Evolutionary conservation across 2,797 vertebrate species (phyloP).

Genomic region (Schizothorax lantsangensis): DNA sequence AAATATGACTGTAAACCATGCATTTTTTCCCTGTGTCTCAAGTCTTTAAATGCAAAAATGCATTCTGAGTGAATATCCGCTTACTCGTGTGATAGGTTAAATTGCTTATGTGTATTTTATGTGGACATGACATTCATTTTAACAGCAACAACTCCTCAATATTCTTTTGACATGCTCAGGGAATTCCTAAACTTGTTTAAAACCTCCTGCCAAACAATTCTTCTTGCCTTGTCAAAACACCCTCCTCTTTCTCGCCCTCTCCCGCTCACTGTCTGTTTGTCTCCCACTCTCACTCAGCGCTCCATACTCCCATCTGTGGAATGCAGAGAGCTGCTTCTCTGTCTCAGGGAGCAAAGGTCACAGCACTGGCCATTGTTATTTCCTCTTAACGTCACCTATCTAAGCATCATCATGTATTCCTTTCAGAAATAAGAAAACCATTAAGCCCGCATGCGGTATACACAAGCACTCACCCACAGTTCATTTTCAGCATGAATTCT

Average conservation of each 20-base stretch:
- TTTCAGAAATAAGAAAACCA: neutral
- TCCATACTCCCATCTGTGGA: constrained; percentile 64
- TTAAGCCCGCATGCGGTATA: neutral
- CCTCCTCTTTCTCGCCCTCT: constrained; percentile 46
- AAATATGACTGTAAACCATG: neutral
- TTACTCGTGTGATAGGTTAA: neutral
- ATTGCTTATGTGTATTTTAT: neutral
- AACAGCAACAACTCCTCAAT: constrained; percentile 64
- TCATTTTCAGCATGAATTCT: neutral
- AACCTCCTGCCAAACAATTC: constrained; percentile 73
- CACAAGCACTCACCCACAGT: neutral
- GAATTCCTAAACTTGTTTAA: constrained; percentile 78
- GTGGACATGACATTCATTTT: constrained; percentile 40
- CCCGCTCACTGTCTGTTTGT: constrained; percentile 13
- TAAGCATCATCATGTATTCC: constrained; percentile 39
- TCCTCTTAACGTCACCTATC: constrained; percentile 32
- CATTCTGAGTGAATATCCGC: neutral
- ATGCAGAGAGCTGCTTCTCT: constrained; percentile 62
- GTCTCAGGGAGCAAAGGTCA: constrained; percentile 46
- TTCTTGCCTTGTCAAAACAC: constrained; percentile 69
- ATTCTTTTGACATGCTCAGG: constrained; percentile 72
- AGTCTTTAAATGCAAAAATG: neutral
- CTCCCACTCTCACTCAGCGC: constrained; percentile 41
- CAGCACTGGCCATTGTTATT: constrained; percentile 24
- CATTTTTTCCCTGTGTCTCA: neutral